Evolutionary conservation across 2,888 invertebrate genomes (phyloP), one percentile per base, ranked within the genome.

Genomic region (Caradrina kadenii): DNA sequence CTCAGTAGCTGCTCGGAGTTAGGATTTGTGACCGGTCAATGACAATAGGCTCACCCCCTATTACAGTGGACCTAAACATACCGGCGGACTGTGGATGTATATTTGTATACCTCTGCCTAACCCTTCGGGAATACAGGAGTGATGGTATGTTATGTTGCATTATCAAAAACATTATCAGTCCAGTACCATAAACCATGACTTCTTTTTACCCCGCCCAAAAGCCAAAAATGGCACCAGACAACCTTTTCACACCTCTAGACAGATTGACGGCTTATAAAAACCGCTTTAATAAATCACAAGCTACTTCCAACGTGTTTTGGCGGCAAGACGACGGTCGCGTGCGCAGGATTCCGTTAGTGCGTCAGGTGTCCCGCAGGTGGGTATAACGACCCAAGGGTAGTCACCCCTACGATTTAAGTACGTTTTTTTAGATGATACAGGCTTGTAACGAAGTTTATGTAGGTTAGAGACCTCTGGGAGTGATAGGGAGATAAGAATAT

Each of bases 331-430:
- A 17, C 19, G 45, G 74, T 78, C 93, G 90, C 93, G 92, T 89
- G 94, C 90, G 89, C 87, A 71, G 82, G 87, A 85, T 89, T 90
- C 93, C 93, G 93, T 92, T 92, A 90, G 92, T 92, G 91, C 91
- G 92, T 93, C 94, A 94, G 93, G 94, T 80, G 82, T 59, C 53
- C 68, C 80, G 90, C 90, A 90, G 90, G 90, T 91, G 91, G 87
- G 87, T 86, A 74, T 87, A 90, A 90, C 86, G 89, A 91, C 90
- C 91, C 86, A 76, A 88, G 91, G 90, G 90, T 89, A 87, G 84
- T 88, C 86, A 87, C 90, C 92, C 91, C 83, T 74, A 69, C 81
- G 75, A 85, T 80, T 68, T 70, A 58, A 70, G 66, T 48, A 50
- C 45, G 19, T 70, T 80, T 77, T 69, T 80, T 80, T 72, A 74